Conservation (phyloP, 2,888 invertebrate genomes). For the Pimpla rufipes region DNA sequence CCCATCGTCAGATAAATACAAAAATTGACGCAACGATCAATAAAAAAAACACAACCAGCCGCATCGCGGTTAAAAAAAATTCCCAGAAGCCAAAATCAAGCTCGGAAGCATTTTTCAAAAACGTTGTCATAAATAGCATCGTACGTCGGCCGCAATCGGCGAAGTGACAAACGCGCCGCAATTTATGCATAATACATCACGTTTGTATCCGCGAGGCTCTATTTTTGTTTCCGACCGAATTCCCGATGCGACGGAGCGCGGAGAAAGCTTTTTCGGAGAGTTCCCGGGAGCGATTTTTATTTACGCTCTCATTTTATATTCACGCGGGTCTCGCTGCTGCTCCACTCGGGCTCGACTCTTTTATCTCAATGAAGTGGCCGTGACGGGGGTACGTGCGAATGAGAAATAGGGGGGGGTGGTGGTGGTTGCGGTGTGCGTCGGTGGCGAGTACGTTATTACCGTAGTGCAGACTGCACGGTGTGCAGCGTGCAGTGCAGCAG, state of each 20-base stretch:
- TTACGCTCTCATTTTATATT: conserved; percentile 2
- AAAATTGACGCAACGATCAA: too few species aligned
- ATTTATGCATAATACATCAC: not conserved
- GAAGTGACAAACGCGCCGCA: not conserved
- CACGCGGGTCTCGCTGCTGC: not conserved
- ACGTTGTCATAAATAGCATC: too few species aligned
- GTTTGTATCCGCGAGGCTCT: not conserved
- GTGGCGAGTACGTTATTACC: conserved; percentile 13
- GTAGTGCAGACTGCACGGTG: conserved; percentile 26
- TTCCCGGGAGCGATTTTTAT: not conserved
- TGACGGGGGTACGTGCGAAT: conserved; percentile 30
- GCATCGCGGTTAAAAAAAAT: too few species aligned
- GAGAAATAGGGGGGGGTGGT: conserved; percentile 20
- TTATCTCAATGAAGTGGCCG: conserved; percentile 49
- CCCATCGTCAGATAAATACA: not conserved
- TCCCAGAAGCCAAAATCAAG: too few species aligned
- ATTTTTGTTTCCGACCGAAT: not conserved
- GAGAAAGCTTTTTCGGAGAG: not conserved
- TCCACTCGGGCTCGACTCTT: conserved; percentile 8
- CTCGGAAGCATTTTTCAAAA: too few species aligned
- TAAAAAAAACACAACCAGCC: too few species aligned
- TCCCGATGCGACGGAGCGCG: not conserved
- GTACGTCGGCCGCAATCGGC: not conserved
- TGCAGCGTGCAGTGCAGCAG: conserved; percentile 46
- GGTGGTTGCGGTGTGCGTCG: conserved; percentile 11